Percentiles rank a stretch among this genome's conserved stretches.
Evolutionary conservation across 1,140 invertebrate genomes (phyloP).

Genomic region (Whitmania pigra): DNA sequence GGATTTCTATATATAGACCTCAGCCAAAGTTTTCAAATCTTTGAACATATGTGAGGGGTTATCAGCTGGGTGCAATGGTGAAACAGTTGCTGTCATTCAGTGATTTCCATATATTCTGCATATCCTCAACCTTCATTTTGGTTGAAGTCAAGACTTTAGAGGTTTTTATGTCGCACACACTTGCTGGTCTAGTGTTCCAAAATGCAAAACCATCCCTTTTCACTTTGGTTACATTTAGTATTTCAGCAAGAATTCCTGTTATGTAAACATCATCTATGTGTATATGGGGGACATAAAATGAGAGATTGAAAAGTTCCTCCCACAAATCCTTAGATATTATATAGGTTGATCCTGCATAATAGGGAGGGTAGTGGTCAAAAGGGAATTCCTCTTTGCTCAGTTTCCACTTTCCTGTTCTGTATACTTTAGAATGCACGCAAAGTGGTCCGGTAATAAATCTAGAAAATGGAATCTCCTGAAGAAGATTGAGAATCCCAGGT

Average conservation of each 20-base stretch:
- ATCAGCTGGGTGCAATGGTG: too few relatives aligned
- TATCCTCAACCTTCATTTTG: conserved; percentile 10
- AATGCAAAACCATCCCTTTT: conserved; percentile 21
- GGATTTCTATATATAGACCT: too few relatives aligned
- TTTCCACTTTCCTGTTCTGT: conserved; percentile 30
- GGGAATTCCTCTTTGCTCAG: conserved; percentile 31
- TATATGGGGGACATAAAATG: conserved; percentile 31
- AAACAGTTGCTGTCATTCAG: background rate
- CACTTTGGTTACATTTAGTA: conserved; percentile 16
- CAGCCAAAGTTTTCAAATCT: too few relatives aligned
- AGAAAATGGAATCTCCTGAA: background rate
- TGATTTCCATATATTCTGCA: conserved; percentile 16
- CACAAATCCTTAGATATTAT: conserved; percentile 31
- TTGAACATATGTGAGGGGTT: too few relatives aligned
- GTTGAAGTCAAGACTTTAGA: conserved; percentile 17
- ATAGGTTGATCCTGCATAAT: conserved; percentile 33
- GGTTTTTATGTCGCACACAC: conserved; percentile 17
- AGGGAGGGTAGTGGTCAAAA: conserved; percentile 31
- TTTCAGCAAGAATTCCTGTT: conserved; percentile 37
- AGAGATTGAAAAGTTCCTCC: conserved; percentile 26
- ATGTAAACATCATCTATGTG: conserved; percentile 44
- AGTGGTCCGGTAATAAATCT: conserved; percentile 20
- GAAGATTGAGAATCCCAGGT: conserved; percentile 35
- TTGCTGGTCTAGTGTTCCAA: conserved; percentile 15
- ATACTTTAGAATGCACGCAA: conserved; percentile 16